Conservation (phyloP, 2,113 vertebrate species). For the Ailurus styani region DNA sequence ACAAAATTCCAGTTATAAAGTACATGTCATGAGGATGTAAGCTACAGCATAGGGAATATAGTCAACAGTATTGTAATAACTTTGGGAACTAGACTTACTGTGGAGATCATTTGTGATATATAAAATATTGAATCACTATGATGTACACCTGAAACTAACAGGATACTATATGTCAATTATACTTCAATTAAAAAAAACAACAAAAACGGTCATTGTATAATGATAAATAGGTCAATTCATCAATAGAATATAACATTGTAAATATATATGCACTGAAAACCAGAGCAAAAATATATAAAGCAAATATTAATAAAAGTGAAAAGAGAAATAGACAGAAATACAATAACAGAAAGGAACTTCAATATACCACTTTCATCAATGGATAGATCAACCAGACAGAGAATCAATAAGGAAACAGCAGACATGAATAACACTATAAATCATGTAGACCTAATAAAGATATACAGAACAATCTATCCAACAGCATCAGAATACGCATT, state of each 20-base stretch:
- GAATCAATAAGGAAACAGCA: not conserved
- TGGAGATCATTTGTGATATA: not conserved
- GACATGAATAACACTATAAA: not conserved
- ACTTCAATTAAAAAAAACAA: not conserved
- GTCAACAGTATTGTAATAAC: not conserved
- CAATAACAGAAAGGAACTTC: not conserved
- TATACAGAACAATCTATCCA: not conserved
- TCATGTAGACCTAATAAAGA: not conserved
- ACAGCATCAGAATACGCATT: not conserved
- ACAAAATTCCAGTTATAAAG: not conserved
- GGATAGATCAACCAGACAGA: not conserved
- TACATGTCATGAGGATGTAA: not conserved
- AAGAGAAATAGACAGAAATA: not conserved
- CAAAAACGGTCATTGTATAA: not conserved
- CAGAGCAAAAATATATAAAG: not conserved
- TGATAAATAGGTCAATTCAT: not conserved
- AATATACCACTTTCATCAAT: not conserved
- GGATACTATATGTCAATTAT: not conserved
- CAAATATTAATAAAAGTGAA: not conserved
- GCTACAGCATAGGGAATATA: not conserved
- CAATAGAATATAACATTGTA: not conserved
- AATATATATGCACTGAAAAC: not conserved
- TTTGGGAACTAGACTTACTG: not conserved
- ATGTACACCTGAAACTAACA: not conserved
- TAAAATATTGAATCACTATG: not conserved